A percentile compares a stretch with the other conserved stretches of the same genome.
Conservation (phyloP, 1,140 invertebrate species). For the Trachymyrmex cornetzi region DNA sequence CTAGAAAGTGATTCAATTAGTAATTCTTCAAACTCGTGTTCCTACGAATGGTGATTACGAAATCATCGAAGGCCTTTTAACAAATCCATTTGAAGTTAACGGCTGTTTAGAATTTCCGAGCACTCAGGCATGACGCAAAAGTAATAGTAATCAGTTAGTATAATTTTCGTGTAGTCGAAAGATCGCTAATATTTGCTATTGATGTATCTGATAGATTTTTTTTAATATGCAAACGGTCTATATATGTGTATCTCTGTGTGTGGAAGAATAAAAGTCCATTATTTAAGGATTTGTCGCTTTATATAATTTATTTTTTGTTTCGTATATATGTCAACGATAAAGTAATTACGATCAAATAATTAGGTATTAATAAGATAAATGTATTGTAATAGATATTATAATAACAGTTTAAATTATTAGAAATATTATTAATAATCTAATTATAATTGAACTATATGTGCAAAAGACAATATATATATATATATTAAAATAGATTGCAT, state of each 20-base stretch:
- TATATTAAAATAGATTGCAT: background rate
- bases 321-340: background rate
- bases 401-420: background rate
- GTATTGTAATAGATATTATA: background rate
- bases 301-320: conserved; percentile 5
- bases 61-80: conserved; percentile 35
- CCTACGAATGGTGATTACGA: conserved; percentile 21
- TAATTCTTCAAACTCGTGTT: conserved; percentile 41
- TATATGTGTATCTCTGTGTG: background rate
- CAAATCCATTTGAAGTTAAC: background rate
- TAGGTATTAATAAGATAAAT: background rate
- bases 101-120: background rate
- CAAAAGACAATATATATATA: background rate
- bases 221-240: background rate
- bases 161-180: background rate
- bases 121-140: background rate
- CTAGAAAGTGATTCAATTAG: conserved; percentile 36
- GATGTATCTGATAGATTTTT: background rate
- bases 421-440: background rate
- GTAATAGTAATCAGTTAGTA: background rate
- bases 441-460: too few relatives aligned
- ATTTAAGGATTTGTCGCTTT: background rate
- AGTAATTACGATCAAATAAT: background rate
- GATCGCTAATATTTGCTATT: background rate
- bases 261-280: background rate